Conservation (phyloP, 2,113 vertebrate genomes). For the Prolemur simus region DNA sequence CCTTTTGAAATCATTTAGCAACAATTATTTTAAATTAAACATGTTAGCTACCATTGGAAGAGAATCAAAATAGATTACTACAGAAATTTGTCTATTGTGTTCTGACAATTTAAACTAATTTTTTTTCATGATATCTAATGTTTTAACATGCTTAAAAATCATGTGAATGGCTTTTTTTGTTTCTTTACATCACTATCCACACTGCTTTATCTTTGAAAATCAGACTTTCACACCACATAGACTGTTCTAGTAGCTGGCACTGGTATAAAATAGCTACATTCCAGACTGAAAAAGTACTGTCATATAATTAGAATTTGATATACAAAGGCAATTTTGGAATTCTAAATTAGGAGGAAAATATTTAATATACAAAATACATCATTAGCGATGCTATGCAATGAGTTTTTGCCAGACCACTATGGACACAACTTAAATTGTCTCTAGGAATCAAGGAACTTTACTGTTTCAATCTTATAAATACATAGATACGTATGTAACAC, state of each 20-base stretch:
- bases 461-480: background rate
- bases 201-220: conserved; percentile 8
- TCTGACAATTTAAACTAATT: background rate
- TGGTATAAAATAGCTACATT: background rate
- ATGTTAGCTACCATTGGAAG: background rate
- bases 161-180: background rate
- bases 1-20: background rate
- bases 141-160: background rate
- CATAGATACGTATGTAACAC: no score
- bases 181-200: background rate
- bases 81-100: background rate
- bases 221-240: background rate
- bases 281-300: background rate
- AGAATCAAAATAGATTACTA: background rate
- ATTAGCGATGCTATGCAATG: background rate
- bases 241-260: background rate
- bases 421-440: background rate
- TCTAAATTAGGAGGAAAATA: background rate
- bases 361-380: background rate
- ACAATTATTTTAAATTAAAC: background rate
- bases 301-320: background rate
- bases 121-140: background rate
- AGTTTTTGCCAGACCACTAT: background rate
- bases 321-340: background rate
- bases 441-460: background rate